Evolutionary conservation across 2,797 vertebrate genomes (phyloP).

Genomic region (Sebastes taczanowskii): DNA sequence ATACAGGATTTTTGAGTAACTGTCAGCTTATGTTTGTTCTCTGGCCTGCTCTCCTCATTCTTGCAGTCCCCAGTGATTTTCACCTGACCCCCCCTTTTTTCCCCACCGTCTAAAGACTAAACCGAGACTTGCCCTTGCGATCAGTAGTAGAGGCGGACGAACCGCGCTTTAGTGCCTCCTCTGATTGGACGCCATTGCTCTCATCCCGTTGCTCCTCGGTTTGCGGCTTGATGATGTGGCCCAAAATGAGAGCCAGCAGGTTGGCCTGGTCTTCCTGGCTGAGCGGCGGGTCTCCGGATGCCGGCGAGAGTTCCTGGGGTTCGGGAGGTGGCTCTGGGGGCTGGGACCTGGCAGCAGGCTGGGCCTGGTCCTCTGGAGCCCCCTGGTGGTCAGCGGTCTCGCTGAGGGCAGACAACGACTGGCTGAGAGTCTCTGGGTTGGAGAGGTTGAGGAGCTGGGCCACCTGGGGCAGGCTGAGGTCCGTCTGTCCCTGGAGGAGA

Average conservation of each 20-base stretch:
- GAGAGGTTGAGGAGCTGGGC: conserved; percentile 94
- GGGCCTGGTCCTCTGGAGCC: conserved; percentile 77
- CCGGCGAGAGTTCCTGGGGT: conserved; percentile 70
- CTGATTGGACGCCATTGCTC: conserved; percentile 90
- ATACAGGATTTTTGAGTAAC: conserved; percentile 36
- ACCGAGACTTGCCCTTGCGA: conserved; percentile 88
- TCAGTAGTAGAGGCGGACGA: conserved; percentile 79
- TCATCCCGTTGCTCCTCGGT: conserved; percentile 87
- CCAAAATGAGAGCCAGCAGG: conserved; percentile 92
- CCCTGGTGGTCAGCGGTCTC: conserved; percentile 86
- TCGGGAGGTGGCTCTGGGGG: conserved; percentile 71
- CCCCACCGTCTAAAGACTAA: conserved; percentile 79
- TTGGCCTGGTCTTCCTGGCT: conserved; percentile 93
- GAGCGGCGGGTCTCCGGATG: conserved; percentile 75
- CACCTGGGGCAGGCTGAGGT: conserved; percentile 93
- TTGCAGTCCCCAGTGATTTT: conserved; percentile 29
- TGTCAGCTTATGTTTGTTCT: conserved; percentile 31
- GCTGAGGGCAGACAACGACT: conserved; percentile 90
- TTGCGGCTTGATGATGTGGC: conserved; percentile 95
- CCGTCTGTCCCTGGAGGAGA: conserved; percentile 96
- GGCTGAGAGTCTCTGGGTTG: conserved; percentile 91
- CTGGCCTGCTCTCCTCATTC: conserved; percentile 39
- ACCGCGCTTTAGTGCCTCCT: conserved; percentile 86
- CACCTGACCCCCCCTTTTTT: conserved; percentile 17
- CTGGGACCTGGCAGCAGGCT: conserved; percentile 59